Base-by-base conservation (phyloP, 2,797 vertebrate species). In the Tenualosa ilisha region DNA sequence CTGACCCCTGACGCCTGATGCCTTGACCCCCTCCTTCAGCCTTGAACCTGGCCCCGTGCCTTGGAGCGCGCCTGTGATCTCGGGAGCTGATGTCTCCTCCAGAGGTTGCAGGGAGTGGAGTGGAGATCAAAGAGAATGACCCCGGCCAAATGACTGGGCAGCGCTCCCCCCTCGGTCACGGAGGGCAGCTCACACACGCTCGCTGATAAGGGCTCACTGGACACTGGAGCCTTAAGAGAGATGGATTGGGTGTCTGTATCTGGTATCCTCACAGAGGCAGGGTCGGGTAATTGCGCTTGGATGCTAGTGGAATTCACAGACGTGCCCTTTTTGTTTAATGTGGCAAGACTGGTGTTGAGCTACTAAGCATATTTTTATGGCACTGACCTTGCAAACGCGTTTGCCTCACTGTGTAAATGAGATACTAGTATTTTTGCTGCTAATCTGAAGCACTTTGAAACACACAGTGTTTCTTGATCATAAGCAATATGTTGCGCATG, bases 81-180 rank as follows among this genome's bases (percentile, higher is more conserved):
- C 89, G 89, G 85, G 50, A 51, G 84, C 86, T 91, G 92, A 91
- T 89, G 91, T 90, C 88, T 93, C 92, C 93, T 94, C 92, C 90
- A 88, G 92, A 93, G 93, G 90, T 89, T 91, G 90, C 87, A 89
- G 90, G 91, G 91, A 93, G 54, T 87, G 89, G 93, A 91, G 93
- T 90, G 86, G 90, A 93, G 93, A 94, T 93, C 93, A 93, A 91
- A 95, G 90, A 92, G 90, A 93, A 93, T 93, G 94, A 91, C 92
- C 91, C 90, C 90, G 84, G 89, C 85, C 86, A 87, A 86, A 89
- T 83, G 86, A 86, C 88, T 87, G 50, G 88, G 90, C 89, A 84
- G 85, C 89, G 79, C 56, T 43, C 56, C 72, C 50, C 50, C 50
- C 22, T 63, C 1, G 92, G 72, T 84, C 88, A 91, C 89, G 90